Percentiles rank a stretch among this genome's conserved stretches.
These are phyloP conservation scores for Macrocentrus cingulum DNA, from an alignment of 1,140 invertebrate genomes.

Conservation along the genomic window DNA sequence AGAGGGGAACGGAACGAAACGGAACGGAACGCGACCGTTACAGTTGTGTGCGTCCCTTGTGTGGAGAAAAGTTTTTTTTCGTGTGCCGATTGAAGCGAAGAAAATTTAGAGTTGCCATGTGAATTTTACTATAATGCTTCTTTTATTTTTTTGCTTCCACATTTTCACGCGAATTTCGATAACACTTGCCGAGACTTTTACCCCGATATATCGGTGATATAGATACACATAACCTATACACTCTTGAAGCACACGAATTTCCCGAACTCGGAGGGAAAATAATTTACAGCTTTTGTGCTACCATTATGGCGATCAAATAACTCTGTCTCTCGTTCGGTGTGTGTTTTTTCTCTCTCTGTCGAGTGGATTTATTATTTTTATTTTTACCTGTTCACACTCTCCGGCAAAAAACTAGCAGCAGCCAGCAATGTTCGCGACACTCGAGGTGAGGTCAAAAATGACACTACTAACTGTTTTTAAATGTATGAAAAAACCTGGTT, in stretches of 20 bases:
- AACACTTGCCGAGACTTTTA: not conserved
- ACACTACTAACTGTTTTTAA: slow-evolving; percentile 6
- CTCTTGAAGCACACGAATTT: not conserved
- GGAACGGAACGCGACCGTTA: not conserved
- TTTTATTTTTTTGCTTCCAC: slow-evolving; percentile 5
- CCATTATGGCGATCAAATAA: too few relatives aligned
- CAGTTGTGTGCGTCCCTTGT: not conserved
- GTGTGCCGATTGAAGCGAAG: not conserved
- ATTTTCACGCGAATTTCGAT: slow-evolving; percentile 1
- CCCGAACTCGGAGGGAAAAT: not conserved
- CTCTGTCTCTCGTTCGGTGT: too few relatives aligned
- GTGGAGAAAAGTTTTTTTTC: slow-evolving; percentile 11
- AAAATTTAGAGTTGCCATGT: slow-evolving; percentile 11
- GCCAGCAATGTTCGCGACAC: too few relatives aligned
- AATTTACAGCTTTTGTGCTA: not conserved
- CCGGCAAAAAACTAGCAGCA: too few relatives aligned
- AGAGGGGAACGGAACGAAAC: not conserved
- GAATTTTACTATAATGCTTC: slow-evolving; percentile 2
- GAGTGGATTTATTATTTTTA: too few relatives aligned
- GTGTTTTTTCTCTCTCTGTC: too few relatives aligned
- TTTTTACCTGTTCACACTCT: too few relatives aligned
- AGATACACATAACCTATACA: not conserved
- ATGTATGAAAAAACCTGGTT: slow-evolving; percentile 11
- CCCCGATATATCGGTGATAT: too few relatives aligned
- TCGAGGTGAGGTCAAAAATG: too few relatives aligned